Conservation (phyloP, 2,797 vertebrate species). For the Anguilla pacifica region DNA sequence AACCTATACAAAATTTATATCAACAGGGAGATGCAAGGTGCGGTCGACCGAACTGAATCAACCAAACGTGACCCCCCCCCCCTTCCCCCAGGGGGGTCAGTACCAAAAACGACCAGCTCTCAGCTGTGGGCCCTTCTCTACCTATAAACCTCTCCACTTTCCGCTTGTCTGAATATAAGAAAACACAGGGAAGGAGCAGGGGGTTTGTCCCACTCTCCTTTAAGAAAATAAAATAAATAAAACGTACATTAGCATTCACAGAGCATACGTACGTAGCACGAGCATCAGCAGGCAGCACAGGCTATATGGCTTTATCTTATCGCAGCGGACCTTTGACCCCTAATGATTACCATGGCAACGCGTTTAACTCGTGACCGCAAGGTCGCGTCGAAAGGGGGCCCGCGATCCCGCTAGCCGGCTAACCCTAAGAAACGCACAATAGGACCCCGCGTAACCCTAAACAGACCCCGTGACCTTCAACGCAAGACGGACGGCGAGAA, state of each 20-base stretch:
- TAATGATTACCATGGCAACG: background rate
- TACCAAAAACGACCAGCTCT: too few relatives aligned
- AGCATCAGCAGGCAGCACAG: background rate
- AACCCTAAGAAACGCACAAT: background rate
- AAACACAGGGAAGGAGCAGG: too few relatives aligned
- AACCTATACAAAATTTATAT: background rate
- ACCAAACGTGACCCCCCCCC: too few relatives aligned
- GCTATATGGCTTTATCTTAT: background rate
- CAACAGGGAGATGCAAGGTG: background rate
- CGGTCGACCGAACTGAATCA: too few relatives aligned
- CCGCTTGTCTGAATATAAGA: background rate
- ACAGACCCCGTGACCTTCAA: background rate
- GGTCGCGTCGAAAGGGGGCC: background rate
- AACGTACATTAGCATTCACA: background rate
- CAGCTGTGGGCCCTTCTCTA: too few relatives aligned
- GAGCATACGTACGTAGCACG: too few relatives aligned
- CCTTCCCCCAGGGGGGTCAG: too few relatives aligned
- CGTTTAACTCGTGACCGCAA: background rate
- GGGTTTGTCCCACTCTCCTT: background rate
- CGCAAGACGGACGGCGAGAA: too few relatives aligned
- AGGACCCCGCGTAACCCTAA: too few relatives aligned
- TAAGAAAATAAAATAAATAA: background rate
- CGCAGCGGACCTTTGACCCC: background rate
- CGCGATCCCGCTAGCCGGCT: background rate
- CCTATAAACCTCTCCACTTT: too few relatives aligned